phyloP scores from a whole-genome alignment of 2,888 invertebrate genomes.

The Pandemis heparana region DNA sequence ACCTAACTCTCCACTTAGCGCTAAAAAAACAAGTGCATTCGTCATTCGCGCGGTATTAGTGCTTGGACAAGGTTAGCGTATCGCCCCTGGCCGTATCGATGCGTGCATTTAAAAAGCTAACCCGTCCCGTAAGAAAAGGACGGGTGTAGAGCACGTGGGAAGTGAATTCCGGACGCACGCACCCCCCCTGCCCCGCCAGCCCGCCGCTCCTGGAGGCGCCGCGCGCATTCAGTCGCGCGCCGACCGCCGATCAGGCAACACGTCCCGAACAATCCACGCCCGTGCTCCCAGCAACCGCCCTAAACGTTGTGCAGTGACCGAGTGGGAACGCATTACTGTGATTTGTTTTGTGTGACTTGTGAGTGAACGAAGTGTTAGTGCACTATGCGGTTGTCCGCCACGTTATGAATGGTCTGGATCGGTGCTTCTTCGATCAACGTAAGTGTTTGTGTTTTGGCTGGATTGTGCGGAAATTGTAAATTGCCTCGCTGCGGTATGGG shows the following conservation, averaged over 20 bases:
- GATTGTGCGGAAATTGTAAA: slow-evolving; percentile 67
- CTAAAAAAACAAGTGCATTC: slow-evolving; percentile 60
- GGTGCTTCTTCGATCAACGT: slow-evolving; percentile 86
- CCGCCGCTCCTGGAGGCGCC: slow-evolving; percentile 63
- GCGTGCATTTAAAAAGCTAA: slow-evolving; percentile 84
- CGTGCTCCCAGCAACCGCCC: slow-evolving; percentile 66
- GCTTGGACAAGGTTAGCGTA: slow-evolving; percentile 82
- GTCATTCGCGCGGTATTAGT: slow-evolving; percentile 82
- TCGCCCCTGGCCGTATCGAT: slow-evolving; percentile 80
- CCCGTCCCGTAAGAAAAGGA: slow-evolving; percentile 83
- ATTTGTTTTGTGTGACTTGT: slow-evolving; percentile 68
- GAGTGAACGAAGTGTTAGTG: slow-evolving; percentile 79
- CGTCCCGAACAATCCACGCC: slow-evolving; percentile 53
- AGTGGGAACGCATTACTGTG: slow-evolving; percentile 79
- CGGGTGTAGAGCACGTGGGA: slow-evolving; percentile 82
- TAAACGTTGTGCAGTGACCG: slow-evolving; percentile 76
- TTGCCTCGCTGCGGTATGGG: slow-evolving; percentile 70
- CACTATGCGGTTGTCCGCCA: slow-evolving; percentile 81
- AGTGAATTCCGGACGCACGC: slow-evolving; percentile 85
- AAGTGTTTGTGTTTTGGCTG: slow-evolving; percentile 73
- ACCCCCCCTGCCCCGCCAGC: slow-evolving; percentile 65
- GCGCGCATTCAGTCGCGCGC: slow-evolving; percentile 83
- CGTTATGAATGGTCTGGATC: slow-evolving; percentile 86
- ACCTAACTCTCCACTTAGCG: slow-evolving; percentile 60
- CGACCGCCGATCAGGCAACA: slow-evolving; percentile 79